Percentiles rank a stretch among this genome's conserved stretches.
These are phyloP conservation scores for Bathynomus jamesi DNA, from an alignment of 1,140 invertebrate species.

Conservation along the genomic window DNA sequence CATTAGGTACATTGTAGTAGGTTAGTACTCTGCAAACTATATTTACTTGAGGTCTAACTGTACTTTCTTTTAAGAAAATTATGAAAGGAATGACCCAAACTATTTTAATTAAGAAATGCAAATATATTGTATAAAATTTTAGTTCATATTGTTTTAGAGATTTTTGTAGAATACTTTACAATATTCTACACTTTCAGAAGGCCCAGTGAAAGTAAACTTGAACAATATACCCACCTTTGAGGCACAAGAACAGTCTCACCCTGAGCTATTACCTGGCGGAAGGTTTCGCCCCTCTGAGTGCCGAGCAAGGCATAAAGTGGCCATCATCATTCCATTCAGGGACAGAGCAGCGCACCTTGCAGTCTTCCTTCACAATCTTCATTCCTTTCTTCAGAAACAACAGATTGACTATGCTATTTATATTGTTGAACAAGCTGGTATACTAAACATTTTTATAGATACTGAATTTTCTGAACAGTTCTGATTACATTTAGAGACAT, in stretches of 20 bases:
- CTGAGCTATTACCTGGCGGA: constrained; percentile 59
- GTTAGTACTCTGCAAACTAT: background rate
- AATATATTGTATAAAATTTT: too few species aligned
- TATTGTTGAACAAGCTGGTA: constrained; percentile 49
- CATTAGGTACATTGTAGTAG: too few species aligned
- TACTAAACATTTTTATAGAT: too few species aligned
- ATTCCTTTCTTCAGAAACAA: constrained; percentile 51
- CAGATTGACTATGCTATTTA: constrained; percentile 51
- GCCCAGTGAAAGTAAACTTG: background rate
- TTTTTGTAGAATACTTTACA: too few species aligned
- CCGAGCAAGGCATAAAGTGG: constrained; percentile 61
- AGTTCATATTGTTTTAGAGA: too few species aligned
- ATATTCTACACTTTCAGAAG: background rate
- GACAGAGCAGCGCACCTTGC: constrained; percentile 49
- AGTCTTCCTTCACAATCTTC: constrained; percentile 47
- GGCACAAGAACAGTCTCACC: constrained; percentile 35
- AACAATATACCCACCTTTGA: background rate
- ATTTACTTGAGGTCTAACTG: background rate
- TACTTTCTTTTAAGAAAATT: too few species aligned
- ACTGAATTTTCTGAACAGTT: too few species aligned
- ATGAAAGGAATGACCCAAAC: too few species aligned
- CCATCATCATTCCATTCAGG: constrained; percentile 38
- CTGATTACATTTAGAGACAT: too few species aligned
- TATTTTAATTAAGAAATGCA: too few species aligned
- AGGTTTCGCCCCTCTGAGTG: constrained; percentile 66